Percentiles rank a stretch among this genome's conserved stretches.
Conservation (phyloP, 2,113 vertebrate genomes). For the Mesocricetus auratus region DNA sequence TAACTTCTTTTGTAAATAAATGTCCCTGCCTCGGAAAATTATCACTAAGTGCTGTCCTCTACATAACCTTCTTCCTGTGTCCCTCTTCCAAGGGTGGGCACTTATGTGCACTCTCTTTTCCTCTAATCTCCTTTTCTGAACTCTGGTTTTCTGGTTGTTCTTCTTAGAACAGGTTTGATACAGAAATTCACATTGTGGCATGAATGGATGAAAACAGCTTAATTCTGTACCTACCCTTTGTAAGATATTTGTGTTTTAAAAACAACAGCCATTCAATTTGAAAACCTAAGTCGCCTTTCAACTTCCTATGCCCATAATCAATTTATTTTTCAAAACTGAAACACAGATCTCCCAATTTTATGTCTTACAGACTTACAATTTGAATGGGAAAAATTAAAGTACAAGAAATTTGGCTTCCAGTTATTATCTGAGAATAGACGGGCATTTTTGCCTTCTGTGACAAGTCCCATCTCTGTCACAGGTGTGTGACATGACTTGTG, state of each 20-base stretch:
- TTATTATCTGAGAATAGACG: constrained; percentile 11
- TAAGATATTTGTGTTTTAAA: constrained; percentile 66
- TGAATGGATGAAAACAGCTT: constrained; percentile 60
- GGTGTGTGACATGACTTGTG: neutral
- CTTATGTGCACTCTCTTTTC: constrained; percentile 38
- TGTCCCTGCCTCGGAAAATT: constrained; percentile 50
- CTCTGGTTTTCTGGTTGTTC: constrained; percentile 58
- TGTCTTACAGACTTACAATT: constrained; percentile 30
- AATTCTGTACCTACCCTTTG: constrained; percentile 23
- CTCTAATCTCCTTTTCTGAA: constrained; percentile 56
- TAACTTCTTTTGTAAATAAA: constrained; percentile 68
- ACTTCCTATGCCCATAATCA: neutral
- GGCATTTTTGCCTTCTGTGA: neutral
- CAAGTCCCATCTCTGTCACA: neutral
- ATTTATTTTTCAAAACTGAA: constrained; percentile 39
- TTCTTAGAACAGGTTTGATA: constrained; percentile 55
- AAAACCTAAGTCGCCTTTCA: constrained; percentile 11
- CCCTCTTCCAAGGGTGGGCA: constrained; percentile 32
- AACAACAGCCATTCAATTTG: constrained; percentile 47
- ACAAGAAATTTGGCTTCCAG: neutral
- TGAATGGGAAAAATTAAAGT: neutral
- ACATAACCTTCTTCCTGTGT: constrained; percentile 39
- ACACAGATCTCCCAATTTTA: neutral
- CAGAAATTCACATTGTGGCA: constrained; percentile 53
- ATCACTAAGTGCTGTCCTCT: constrained; percentile 65